phyloP scores from a whole-genome alignment of 2,797 vertebrate species.

The Halcyon smyrnensis region DNA sequence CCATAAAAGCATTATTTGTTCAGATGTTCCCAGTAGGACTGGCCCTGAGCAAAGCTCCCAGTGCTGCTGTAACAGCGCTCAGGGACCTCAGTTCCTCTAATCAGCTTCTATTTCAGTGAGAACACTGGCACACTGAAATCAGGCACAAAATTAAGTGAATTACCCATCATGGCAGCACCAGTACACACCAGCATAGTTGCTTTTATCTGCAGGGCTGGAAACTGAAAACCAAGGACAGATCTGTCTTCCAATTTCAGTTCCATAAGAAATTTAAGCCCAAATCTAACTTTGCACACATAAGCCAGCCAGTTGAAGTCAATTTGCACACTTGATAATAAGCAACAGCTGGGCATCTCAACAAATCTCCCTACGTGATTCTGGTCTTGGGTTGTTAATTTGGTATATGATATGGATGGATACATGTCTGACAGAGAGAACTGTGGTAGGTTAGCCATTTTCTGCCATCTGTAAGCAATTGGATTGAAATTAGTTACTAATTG shows the following conservation, averaged over 20 bases:
- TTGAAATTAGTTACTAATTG: not conserved
- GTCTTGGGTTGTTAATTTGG: not conserved
- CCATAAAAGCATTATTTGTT: not conserved
- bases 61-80: not conserved
- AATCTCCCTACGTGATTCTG: accelerated
- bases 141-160: not conserved
- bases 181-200: not conserved
- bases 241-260: not conserved
- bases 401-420: not conserved
- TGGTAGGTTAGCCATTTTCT: not conserved
- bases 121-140: not conserved
- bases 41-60: not conserved
- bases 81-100: not conserved
- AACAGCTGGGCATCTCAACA: not conserved
- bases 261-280: not conserved
- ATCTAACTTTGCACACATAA: not conserved
- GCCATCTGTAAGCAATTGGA: not conserved
- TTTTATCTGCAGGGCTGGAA: too few species aligned
- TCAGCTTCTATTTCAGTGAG: not conserved
- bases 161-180: not conserved
- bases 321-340: not conserved
- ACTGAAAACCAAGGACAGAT: not conserved
- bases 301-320: not conserved
- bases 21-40: not conserved
- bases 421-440: not conserved